phyloP scores from a whole-genome alignment of 35 echinoderm and acorn worm species.

The Heliocidaris tuberculata region DNA sequence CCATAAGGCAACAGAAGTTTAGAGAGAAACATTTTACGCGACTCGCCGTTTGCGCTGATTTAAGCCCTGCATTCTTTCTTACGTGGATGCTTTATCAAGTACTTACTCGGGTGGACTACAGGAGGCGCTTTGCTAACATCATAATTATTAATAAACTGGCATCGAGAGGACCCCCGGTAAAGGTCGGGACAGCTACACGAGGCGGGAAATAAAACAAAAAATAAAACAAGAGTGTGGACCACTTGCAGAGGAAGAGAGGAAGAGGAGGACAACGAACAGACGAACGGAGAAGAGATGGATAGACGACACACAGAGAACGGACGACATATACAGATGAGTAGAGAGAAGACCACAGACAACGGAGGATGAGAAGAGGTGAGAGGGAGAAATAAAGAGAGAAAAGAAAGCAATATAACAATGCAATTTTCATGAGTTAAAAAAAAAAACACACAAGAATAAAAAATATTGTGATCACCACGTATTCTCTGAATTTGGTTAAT shows the following conservation, averaged over 20 bases:
- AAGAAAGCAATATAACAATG: conserved; percentile 51
- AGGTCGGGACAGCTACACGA: conserved; percentile 38
- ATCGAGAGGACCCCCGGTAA: conserved; percentile 32
- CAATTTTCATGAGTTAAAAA: conserved; percentile 21
- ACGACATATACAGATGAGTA: conserved; percentile 1
- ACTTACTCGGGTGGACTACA: conserved; percentile 33
- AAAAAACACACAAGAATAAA: background rate
- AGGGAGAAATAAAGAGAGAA: conserved; percentile 46
- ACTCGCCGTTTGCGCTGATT: background rate
- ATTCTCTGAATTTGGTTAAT: conserved; percentile 23
- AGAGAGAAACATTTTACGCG: background rate
- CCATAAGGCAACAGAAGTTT: background rate
- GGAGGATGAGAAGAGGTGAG: background rate
- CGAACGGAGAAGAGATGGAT: conserved; percentile 19
- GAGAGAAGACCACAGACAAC: conserved; percentile 20
- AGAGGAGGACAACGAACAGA: conserved; percentile 20
- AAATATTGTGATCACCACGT: conserved; percentile 4
- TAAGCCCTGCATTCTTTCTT: background rate
- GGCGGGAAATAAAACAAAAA: conserved; percentile 47
- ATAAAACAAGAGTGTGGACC: conserved; percentile 44
- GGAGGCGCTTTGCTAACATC: conserved; percentile 6
- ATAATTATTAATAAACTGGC: conserved; percentile 22
- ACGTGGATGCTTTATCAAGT: conserved; percentile 6
- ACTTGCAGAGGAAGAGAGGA: conserved; percentile 44
- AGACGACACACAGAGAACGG: background rate